Conservation (phyloP, 2,888 invertebrate species). For the Drosophila incognita region DNA sequence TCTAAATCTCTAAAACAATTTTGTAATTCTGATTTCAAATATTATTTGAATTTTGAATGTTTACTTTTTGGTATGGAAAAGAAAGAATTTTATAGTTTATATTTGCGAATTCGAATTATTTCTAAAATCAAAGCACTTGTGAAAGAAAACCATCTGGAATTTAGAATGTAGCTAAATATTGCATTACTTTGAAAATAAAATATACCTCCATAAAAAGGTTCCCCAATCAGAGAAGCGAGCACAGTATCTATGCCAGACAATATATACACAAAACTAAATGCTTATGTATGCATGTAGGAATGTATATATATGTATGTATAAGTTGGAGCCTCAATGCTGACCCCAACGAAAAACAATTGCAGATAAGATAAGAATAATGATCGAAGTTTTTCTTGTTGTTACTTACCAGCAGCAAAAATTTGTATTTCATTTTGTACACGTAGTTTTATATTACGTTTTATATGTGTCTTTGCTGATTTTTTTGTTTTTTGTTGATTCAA, state of each 20-base stretch:
- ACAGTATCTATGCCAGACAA: not conserved
- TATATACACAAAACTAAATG: not conserved
- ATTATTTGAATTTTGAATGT: not conserved
- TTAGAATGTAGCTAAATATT: not conserved
- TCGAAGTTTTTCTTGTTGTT: slow-evolving; percentile 33
- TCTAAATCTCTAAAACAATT: not conserved
- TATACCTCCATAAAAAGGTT: slow-evolving; percentile 56
- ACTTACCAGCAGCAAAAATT: slow-evolving; percentile 73
- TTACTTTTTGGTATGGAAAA: not conserved
- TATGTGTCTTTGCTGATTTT: slow-evolving; percentile 7
- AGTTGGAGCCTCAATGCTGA: slow-evolving; percentile 34
- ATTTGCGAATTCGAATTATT: not conserved
- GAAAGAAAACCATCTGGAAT: not conserved
- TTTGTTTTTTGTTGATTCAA: not conserved
- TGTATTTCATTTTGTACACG: slow-evolving; percentile 65
- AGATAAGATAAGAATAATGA: slow-evolving; percentile 67
- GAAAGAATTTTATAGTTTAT: not conserved
- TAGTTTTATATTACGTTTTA: slow-evolving; percentile 14
- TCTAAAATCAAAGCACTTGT: not conserved
- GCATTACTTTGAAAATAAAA: not conserved
- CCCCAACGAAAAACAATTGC: slow-evolving; percentile 40
- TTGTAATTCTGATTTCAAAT: not conserved
- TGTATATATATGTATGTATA: not conserved
- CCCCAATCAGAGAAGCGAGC: slow-evolving; percentile 17
- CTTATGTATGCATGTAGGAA: not conserved